A percentile compares a stretch with the other conserved stretches of the same genome.
phyloP scores from a whole-genome alignment of 1,140 invertebrate species.

The Zaprionus ghesquierei region DNA sequence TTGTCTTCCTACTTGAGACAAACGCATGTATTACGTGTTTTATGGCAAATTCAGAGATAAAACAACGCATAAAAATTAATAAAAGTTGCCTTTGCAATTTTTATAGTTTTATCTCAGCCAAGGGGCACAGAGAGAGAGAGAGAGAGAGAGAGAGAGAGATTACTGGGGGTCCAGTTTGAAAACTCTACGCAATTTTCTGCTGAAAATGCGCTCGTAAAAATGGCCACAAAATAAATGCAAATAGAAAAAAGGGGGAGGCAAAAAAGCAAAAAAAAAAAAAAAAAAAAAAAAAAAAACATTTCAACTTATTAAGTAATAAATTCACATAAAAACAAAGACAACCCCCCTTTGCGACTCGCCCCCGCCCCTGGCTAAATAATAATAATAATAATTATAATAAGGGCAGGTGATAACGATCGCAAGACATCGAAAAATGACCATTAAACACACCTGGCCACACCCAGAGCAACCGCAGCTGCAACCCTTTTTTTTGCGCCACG shows the following conservation, averaged over 20 bases:
- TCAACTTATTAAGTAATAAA: conserved; percentile 80
- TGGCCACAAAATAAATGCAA: conserved; percentile 12
- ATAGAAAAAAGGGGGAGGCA: not conserved
- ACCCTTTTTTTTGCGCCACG: conserved; percentile 65
- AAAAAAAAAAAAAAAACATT: conserved; percentile 46
- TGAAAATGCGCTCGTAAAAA: conserved; percentile 73
- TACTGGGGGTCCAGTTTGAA: conserved; percentile 38
- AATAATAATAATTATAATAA: conserved; percentile 69
- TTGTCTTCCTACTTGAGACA: conserved; percentile 16
- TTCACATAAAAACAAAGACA: conserved; percentile 72
- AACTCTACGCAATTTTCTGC: conserved; percentile 56
- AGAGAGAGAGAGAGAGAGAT: not conserved
- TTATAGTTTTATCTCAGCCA: conserved; percentile 71
- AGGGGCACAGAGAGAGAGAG: not conserved
- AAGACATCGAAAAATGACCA: conserved; percentile 79
- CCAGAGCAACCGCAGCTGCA: conserved; percentile 38
- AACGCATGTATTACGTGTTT: conserved; percentile 60
- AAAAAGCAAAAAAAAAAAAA: too few species aligned
- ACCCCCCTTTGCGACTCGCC: conserved; percentile 17
- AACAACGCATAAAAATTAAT: conserved; percentile 74
- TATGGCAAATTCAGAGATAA: conserved; percentile 59
- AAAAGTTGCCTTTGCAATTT: conserved; percentile 50
- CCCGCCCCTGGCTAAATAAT: conserved; percentile 54
- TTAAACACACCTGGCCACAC: conserved; percentile 72
- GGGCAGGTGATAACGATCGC: conserved; percentile 72